Conservation (phyloP, 2,113 vertebrate species). For the Falcunculus frontatus region DNA sequence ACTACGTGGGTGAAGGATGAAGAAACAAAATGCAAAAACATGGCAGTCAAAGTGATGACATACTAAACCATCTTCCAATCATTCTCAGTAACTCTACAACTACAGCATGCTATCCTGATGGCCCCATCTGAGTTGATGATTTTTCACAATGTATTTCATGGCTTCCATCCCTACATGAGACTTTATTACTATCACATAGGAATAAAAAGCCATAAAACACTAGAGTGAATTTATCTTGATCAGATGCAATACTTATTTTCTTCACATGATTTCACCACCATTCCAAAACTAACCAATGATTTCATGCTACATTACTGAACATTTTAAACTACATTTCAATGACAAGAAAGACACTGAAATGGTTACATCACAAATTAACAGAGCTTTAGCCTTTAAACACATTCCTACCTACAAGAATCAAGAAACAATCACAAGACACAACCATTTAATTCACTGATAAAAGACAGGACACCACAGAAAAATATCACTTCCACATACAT, state of each 20-base stretch:
- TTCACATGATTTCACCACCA: conserved; percentile 83
- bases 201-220: conserved; percentile 99
- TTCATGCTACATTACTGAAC: conserved; percentile 79
- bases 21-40: conserved; percentile 61
- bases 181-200: conserved; percentile 99
- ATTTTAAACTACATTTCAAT: conserved; percentile 76
- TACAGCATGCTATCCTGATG: conserved; percentile 76
- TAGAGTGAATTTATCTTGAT: conserved; percentile 88
- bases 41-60: conserved; percentile 53
- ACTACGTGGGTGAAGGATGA: conserved; percentile 42
- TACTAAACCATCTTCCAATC: conserved; percentile 63
- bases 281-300: conserved; percentile 80
- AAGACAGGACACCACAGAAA: conserved; percentile 76
- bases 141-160: conserved; percentile 96
- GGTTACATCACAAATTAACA: conserved; percentile 77
- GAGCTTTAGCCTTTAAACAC: conserved; percentile 68
- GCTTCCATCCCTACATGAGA: conserved; percentile 99
- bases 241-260: conserved; percentile 83
- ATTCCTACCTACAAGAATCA: conserved; percentile 69
- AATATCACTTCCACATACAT: conserved; percentile 73
- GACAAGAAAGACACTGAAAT: conserved; percentile 77
- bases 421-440: conserved; percentile 74
- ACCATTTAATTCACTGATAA: conserved; percentile 69
- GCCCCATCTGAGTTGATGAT: conserved; percentile 85
- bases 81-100: conserved; percentile 63